Percentiles rank a stretch among this genome's conserved stretches.
Evolutionary conservation across 2,888 invertebrate genomes (phyloP).

Genomic region (Dicycla oo): DNA sequence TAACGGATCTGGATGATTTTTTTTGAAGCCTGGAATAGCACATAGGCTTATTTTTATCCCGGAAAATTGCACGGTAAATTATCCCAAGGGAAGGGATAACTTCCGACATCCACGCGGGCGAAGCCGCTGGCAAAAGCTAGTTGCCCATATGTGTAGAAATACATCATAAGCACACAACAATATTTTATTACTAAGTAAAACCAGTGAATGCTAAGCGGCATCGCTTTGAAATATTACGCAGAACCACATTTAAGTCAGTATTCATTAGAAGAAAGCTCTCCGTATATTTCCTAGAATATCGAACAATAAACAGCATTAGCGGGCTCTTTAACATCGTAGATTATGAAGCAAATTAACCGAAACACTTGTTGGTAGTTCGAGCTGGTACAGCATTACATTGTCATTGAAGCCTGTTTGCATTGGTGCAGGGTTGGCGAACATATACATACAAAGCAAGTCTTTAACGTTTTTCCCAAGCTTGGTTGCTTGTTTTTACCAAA

Average conservation of each 20-base stretch:
- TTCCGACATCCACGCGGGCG: too few species aligned
- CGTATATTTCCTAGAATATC: constrained; percentile 16
- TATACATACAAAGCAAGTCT: neutral
- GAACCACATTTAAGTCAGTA: constrained; percentile 31
- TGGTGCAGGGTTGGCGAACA: constrained; percentile 24
- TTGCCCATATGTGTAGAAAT: neutral
- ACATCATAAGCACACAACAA: neutral
- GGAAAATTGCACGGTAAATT: too few species aligned
- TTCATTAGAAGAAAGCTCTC: constrained; percentile 47
- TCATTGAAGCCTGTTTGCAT: constrained; percentile 21
- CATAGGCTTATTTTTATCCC: too few species aligned
- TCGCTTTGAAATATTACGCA: constrained; percentile 34
- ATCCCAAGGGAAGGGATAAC: too few species aligned
- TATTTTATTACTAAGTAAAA: constrained; percentile 21
- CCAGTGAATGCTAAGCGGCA: constrained; percentile 19
- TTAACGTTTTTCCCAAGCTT: too few species aligned
- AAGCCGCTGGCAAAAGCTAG: too few species aligned
- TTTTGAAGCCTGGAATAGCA: too few species aligned
- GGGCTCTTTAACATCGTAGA: constrained; percentile 23
- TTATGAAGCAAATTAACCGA: constrained; percentile 51
- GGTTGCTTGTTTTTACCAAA: too few species aligned
- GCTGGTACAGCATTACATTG: constrained; percentile 25
- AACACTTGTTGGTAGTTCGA: constrained; percentile 31
- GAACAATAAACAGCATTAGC: constrained; percentile 55
- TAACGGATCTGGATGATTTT: too few species aligned